Conservation (phyloP, 1,140 invertebrate species). For the Thaumetopoea pityocampa region DNA sequence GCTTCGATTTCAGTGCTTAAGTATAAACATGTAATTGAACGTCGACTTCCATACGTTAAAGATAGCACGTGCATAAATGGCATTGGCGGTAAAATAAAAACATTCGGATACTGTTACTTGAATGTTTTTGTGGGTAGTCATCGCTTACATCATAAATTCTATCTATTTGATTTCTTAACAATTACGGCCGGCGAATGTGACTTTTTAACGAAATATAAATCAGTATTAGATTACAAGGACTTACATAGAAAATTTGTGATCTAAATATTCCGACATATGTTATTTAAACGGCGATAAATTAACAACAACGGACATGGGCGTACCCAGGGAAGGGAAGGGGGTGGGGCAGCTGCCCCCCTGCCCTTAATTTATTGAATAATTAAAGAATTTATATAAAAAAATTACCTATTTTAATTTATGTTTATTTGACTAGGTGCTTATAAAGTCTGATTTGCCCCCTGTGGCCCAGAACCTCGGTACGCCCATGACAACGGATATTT, state of each 20-base stretch:
- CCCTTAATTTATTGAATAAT: too few species aligned
- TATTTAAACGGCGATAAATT: conserved; percentile 25
- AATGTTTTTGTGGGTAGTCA: conserved; percentile 7
- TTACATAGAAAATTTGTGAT: conserved; percentile 30
- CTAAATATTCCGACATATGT: conserved; percentile 36
- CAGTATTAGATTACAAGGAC: conserved; percentile 13
- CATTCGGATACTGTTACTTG: conserved; percentile 23
- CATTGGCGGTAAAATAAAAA: conserved; percentile 20
- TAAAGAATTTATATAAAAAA: too few species aligned
- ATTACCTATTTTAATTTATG: too few species aligned
- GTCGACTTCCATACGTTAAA: conserved; percentile 20
- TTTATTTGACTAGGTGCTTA: too few species aligned
- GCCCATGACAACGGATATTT: conserved; percentile 25
- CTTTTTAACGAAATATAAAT: conserved; percentile 20
- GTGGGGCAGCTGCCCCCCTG: too few species aligned
- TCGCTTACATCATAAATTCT: conserved; percentile 21
- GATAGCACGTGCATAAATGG: conserved; percentile 19
- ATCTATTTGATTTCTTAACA: conserved; percentile 23
- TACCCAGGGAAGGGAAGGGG: too few species aligned
- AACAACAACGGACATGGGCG: too few species aligned
- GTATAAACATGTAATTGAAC: conserved; percentile 15
- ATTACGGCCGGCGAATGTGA: conserved; percentile 19
- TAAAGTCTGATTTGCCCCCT: too few species aligned
- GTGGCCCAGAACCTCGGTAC: conserved; percentile 37
- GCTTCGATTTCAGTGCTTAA: conserved; percentile 24